These are phyloP conservation scores for Ceratitis capitata DNA, from an alignment of 1,140 invertebrate species.

Conservation along the genomic window DNA sequence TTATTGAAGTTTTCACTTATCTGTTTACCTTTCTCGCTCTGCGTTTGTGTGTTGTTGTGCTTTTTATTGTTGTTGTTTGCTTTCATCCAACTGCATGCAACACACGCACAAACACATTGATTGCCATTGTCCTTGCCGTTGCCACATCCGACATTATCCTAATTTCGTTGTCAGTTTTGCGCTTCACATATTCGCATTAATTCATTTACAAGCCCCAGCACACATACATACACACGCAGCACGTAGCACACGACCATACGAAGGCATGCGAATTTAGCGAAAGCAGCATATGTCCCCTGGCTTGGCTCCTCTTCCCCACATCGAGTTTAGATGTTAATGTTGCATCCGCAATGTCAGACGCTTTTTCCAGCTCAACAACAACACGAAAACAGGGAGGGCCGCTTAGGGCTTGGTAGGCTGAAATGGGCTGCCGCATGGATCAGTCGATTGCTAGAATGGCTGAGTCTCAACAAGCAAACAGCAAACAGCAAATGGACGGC, in stretches of 20 bases:
- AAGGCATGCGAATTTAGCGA: background rate
- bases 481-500: background rate
- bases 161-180: conserved; percentile 36
- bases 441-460: background rate
- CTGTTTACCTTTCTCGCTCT: background rate
- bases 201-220: conserved; percentile 10
- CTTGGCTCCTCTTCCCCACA: too few species aligned
- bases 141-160: conserved; percentile 34
- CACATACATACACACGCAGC: background rate
- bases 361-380: background rate
- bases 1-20: too few species aligned
- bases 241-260: background rate
- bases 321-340: background rate
- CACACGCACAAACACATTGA: background rate
- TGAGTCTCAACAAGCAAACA: background rate
- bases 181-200: conserved; percentile 33
- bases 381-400: background rate
- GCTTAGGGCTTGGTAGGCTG: background rate
- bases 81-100: background rate
- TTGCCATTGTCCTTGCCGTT: conserved; percentile 25
- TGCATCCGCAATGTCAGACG: background rate
- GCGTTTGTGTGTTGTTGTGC: too few species aligned
- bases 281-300: background rate
- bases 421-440: background rate
- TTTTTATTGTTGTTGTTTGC: too few species aligned